Conservation (phyloP, 2,113 vertebrate genomes). For the Delphinapterus leucas region DNA sequence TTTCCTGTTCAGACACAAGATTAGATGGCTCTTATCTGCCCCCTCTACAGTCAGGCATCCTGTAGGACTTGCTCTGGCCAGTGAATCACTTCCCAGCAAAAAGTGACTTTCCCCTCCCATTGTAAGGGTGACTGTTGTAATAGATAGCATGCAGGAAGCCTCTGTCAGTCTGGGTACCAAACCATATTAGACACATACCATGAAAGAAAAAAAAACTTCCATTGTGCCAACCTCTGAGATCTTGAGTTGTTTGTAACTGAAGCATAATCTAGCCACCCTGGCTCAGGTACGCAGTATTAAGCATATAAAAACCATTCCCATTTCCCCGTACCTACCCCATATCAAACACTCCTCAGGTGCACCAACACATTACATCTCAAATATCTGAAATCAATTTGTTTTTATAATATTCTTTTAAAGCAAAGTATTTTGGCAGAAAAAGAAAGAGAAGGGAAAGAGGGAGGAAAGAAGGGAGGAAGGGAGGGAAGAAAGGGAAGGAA, state of each 20-base stretch:
- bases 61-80: not conserved
- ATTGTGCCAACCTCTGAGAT: not conserved
- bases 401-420: not conserved
- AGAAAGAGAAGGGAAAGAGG: not conserved
- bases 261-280: not conserved
- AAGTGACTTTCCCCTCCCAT: not conserved
- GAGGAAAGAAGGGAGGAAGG: accelerated
- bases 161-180: not conserved
- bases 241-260: not conserved
- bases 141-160: not conserved
- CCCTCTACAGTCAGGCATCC: not conserved
- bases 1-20: not conserved
- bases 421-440: not conserved
- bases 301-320: not conserved
- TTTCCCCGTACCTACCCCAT: not conserved
- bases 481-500: not conserved
- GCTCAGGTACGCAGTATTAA: not conserved
- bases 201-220: not conserved
- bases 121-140: not conserved
- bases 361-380: not conserved
- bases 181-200: accelerated
- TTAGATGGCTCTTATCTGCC: not conserved
- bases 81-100: not conserved
- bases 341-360: not conserved
- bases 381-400: not conserved